Conservation (phyloP, 2,888 invertebrate genomes). For the Trachelus stipa region DNA sequence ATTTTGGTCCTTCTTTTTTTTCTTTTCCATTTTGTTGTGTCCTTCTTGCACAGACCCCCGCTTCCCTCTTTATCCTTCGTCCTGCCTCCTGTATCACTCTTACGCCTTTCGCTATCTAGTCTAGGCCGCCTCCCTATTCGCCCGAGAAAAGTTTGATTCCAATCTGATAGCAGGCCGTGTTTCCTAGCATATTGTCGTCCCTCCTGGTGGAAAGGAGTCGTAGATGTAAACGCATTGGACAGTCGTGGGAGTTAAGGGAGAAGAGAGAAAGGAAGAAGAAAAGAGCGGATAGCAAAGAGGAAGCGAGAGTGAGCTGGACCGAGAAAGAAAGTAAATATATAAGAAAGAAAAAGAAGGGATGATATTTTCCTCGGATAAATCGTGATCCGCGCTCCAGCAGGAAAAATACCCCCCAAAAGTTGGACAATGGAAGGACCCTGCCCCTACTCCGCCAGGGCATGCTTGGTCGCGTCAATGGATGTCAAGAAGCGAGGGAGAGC, state of each 20-base stretch:
- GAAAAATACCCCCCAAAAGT: background rate
- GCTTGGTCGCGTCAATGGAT: background rate
- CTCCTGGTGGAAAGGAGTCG: constrained; percentile 12
- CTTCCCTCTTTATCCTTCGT: background rate
- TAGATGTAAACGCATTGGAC: constrained; percentile 6
- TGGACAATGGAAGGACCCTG: background rate
- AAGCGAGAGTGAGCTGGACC: background rate
- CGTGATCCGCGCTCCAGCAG: background rate
- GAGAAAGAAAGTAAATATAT: background rate
- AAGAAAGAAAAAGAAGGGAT: background rate
- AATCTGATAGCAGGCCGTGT: constrained; percentile 20
- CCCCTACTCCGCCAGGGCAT: background rate
- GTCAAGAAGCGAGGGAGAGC: background rate
- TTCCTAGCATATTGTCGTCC: constrained; percentile 22
- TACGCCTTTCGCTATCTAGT: background rate
- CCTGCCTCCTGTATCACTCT: background rate
- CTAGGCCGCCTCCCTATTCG: constrained; percentile 7
- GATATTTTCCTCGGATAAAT: background rate
- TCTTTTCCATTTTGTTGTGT: background rate
- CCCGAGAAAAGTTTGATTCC: constrained; percentile 14
- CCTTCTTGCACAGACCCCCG: background rate
- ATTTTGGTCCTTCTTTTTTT: background rate
- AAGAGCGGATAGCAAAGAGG: background rate
- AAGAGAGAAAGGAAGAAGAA: background rate
- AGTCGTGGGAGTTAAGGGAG: constrained; percentile 3